phyloP scores from a whole-genome alignment of 64 coral and sea anemone genomes.

The Montipora capricornis region DNA sequence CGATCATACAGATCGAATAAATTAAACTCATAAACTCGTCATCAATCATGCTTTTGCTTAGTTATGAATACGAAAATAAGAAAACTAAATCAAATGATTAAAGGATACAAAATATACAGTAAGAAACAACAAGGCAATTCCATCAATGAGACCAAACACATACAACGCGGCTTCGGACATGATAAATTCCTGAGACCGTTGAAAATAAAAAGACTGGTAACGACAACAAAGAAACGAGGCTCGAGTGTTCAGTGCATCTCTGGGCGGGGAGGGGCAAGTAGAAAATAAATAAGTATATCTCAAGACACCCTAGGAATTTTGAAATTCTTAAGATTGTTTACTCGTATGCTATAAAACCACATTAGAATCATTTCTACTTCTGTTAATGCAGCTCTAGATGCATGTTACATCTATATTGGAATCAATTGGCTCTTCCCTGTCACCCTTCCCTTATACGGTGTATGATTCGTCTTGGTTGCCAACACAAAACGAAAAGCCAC shows the following conservation, averaged over 20 bases:
- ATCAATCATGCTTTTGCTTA: too few species aligned
- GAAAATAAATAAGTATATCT: background rate
- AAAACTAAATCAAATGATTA: background rate
- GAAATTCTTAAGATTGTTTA: background rate
- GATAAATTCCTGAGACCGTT: constrained; percentile 13
- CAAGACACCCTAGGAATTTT: background rate
- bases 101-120: constrained; percentile 99
- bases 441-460: background rate
- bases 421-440: background rate
- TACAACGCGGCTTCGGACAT: constrained; percentile 93
- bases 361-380: background rate
- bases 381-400: too few species aligned
- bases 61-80: background rate
- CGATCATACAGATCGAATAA: background rate
- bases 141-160: constrained; percentile 88
- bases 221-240: constrained; percentile 13
- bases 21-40: background rate
- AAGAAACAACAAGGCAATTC: constrained; percentile 88
- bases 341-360: background rate
- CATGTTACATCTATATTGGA: background rate
- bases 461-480: constrained; percentile 14
- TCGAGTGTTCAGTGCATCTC: background rate
- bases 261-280: background rate
- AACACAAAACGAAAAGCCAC: constrained; percentile 35
- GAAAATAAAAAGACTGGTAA: constrained; percentile 12